A percentile compares a stretch with the other conserved stretches of the same genome.
These are phyloP conservation scores for Podabrus alpinus DNA, from an alignment of 2,888 invertebrate species.

Conservation along the genomic window DNA sequence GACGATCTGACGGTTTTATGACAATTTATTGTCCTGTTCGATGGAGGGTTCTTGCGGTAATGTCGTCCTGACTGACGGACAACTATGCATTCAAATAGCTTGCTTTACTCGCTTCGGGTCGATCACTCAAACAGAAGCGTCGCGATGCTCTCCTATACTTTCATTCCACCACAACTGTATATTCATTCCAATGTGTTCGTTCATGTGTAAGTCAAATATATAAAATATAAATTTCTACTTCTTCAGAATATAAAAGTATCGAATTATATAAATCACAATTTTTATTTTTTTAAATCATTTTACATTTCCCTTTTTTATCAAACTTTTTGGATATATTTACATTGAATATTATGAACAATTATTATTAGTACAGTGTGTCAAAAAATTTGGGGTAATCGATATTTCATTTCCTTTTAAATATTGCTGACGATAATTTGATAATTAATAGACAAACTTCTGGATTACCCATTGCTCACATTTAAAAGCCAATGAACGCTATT, in stretches of 20 bases:
- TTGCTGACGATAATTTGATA: too few relatives aligned
- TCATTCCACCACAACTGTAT: conserved; percentile 34
- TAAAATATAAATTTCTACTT: background rate
- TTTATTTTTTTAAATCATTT: background rate
- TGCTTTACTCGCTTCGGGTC: conserved; percentile 61
- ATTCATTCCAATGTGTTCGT: background rate
- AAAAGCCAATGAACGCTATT: too few relatives aligned
- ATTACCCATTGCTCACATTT: too few relatives aligned
- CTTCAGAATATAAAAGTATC: background rate
- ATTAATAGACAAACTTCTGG: too few relatives aligned
- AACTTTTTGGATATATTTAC: too few relatives aligned
- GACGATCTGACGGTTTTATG: conserved; percentile 76
- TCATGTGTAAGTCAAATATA: background rate
- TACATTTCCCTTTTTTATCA: background rate
- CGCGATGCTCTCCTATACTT: conserved; percentile 30
- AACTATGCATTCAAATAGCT: conserved; percentile 76
- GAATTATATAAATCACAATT: background rate
- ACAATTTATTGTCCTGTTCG: conserved; percentile 65
- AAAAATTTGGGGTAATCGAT: too few relatives aligned
- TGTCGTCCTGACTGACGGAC: conserved; percentile 73
- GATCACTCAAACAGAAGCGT: conserved; percentile 38
- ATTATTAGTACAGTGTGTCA: too few relatives aligned
- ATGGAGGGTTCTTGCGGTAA: conserved; percentile 62
- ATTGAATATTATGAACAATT: too few relatives aligned
- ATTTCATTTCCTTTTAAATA: too few relatives aligned